These are phyloP conservation scores for Theristus sp. DNA, from an alignment of 2,888 invertebrate species.

Conservation along the genomic window DNA sequence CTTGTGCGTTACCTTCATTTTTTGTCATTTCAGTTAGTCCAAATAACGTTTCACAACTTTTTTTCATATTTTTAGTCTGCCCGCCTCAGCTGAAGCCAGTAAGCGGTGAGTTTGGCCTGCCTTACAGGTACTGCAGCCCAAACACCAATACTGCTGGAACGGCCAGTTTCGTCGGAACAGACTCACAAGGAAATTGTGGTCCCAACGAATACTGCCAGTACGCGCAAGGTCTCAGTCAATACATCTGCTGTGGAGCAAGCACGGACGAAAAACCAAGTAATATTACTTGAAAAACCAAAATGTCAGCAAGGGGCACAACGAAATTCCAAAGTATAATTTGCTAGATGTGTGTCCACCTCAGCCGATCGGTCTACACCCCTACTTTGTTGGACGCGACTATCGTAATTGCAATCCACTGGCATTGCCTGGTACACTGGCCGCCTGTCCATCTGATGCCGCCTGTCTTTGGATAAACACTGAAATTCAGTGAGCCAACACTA, in stretches of 20 bases:
- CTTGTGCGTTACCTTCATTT: neutral
- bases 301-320: neutral
- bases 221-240: slow-evolving; percentile 8
- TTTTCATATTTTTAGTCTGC: slow-evolving; percentile 16
- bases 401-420: neutral
- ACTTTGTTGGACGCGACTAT: neutral
- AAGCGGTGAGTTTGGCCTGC: slow-evolving; percentile 22
- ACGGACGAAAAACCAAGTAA: slow-evolving; percentile 20
- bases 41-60: too few species aligned
- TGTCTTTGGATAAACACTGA: neutral
- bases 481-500: neutral
- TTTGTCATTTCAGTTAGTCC: neutral
- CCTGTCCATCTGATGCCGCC: neutral
- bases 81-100: slow-evolving; percentile 26
- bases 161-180: slow-evolving; percentile 22
- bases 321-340: too few species aligned
- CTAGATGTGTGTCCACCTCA: neutral
- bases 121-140: slow-evolving; percentile 21
- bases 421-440: neutral
- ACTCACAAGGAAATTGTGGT: slow-evolving; percentile 15
- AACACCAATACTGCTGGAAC: neutral
- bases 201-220: slow-evolving; percentile 24
- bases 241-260: slow-evolving; percentile 26
- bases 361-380: neutral
- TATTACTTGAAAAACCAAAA: neutral